Evolutionary conservation across 2,797 vertebrate genomes (phyloP), one percentile per base, ranked within the genome.

Genomic region (Steatocranus sp.): DNA sequence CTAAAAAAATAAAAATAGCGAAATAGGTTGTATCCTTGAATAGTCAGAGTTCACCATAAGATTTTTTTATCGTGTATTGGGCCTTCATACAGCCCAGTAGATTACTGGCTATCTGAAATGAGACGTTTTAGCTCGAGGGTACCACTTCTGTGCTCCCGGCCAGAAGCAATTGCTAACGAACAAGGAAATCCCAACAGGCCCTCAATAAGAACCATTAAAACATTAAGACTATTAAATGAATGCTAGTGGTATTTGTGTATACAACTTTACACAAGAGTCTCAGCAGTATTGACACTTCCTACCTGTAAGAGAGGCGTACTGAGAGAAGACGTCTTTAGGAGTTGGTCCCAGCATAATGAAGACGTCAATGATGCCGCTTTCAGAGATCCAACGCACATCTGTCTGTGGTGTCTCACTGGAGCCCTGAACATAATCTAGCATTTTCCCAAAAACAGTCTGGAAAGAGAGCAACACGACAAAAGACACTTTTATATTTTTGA

Each of bases 321-420:
- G 98, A 80, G 91, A 90, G 58, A 98, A 97, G 53, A 99, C 89
- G 0, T 97, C 97, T 0, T 80, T 90, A 6, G 96, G 94, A 0
- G 94, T 92, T 3, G 98, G 98, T 20, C 98, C 98, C 0, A 98
- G 95, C 92, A 99, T 94, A 34, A 99, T 87, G 82, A 98, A 99
- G 14, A 96, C 97, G 1, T 99, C 98, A 0, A 99, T 96, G 85
- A 99, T 96, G 38, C 98, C 98, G 1, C 97, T 99, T 91, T 99
- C 98, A 0, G 98, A 99, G 91, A 99, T 97, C 98, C 98, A 99
- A 76, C 96, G 97, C 12, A 99, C 96, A 4, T 99, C 97, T 0
- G 98, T 99, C 95, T 99, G 98, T 0, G 98, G 97, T 0, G 94
- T 97, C 87, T 99, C 98, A 23, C 96, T 97, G 3, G 97, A 97